These are phyloP conservation scores for Oryzias melastigma DNA, from an alignment of 2,113 vertebrate species.

Conservation along the genomic window DNA sequence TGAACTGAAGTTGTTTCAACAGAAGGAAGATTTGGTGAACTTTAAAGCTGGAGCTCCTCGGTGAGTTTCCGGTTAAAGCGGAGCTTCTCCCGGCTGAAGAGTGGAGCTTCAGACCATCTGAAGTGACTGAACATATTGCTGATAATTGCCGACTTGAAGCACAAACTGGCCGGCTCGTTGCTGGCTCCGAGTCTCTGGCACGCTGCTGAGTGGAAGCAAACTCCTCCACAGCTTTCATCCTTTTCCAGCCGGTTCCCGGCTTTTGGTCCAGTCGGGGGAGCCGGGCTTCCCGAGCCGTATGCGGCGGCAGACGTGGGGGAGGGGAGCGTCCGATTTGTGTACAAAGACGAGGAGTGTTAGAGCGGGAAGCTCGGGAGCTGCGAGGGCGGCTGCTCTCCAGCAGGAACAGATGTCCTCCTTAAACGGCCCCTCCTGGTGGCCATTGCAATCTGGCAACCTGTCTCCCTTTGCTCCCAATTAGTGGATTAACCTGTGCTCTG, in stretches of 20 bases:
- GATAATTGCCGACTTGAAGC: slow-evolving; percentile 24
- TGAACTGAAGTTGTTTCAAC: too few relatives aligned
- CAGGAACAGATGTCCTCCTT: slow-evolving; percentile 80
- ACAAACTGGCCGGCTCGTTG: slow-evolving; percentile 12
- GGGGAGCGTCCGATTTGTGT: slow-evolving; percentile 26
- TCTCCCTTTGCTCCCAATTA: slow-evolving; percentile 75
- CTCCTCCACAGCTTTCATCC: slow-evolving; percentile 31
- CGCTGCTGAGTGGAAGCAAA: not conserved
- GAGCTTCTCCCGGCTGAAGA: slow-evolving; percentile 7
- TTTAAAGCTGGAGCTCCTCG: not conserved
- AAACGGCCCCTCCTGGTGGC: slow-evolving; percentile 78
- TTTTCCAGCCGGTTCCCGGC: slow-evolving; percentile 17
- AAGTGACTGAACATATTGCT: slow-evolving; percentile 12
- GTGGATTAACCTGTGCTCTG: slow-evolving; percentile 75
- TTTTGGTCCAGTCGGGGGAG: slow-evolving; percentile 18
- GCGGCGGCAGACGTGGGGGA: slow-evolving; percentile 4
- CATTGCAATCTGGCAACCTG: slow-evolving; percentile 73
- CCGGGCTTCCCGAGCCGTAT: slow-evolving; percentile 8
- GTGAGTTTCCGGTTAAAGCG: not conserved
- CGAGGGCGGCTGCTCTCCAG: slow-evolving; percentile 70
- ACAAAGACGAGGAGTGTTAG: slow-evolving; percentile 53
- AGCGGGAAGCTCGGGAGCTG: slow-evolving; percentile 53
- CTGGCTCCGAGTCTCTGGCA: slow-evolving; percentile 11
- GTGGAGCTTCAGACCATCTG: not conserved
- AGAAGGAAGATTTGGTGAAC: not conserved